Conservation (phyloP, 1,140 invertebrate genomes). For the Amyelois transitella region DNA sequence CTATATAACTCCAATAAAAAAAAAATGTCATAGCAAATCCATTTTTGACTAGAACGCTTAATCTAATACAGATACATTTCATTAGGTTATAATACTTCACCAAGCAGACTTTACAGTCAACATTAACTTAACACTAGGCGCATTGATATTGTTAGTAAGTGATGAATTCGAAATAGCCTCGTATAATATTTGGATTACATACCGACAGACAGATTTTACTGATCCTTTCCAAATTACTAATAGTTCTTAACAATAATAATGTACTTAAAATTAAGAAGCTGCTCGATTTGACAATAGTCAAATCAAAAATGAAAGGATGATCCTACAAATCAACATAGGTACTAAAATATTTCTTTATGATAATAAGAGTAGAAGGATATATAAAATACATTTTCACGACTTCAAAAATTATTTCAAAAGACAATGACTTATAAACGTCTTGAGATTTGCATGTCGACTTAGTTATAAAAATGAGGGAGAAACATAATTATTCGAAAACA, state of each 20-base stretch:
- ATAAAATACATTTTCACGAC: too few species aligned
- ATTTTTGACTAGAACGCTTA: constrained; percentile 72
- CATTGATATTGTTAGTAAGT: constrained; percentile 25
- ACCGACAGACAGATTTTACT: constrained; percentile 11
- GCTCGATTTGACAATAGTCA: constrained; percentile 25
- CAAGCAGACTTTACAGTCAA: constrained; percentile 28
- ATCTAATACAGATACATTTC: constrained; percentile 70
- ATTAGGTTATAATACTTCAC: constrained; percentile 63
- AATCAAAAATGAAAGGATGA: not conserved
- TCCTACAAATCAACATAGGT: too few species aligned
- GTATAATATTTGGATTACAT: constrained; percentile 34
- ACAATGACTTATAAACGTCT: too few species aligned
- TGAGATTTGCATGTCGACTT: too few species aligned
- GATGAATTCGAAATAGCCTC: constrained; percentile 45
- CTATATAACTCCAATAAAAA: constrained; percentile 12
- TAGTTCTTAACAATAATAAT: not conserved
- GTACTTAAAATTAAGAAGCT: constrained; percentile 16
- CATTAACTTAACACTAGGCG: constrained; percentile 40
- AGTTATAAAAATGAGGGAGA: too few species aligned
- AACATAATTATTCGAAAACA: too few species aligned
- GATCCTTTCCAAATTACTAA: not conserved
- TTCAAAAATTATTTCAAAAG: too few species aligned
- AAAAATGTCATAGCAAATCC: constrained; percentile 45
- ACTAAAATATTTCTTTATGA: too few species aligned
- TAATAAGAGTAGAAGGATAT: too few species aligned